These are phyloP conservation scores for Andrena fulva DNA, from an alignment of 2,888 invertebrate species.

Conservation along the genomic window DNA sequence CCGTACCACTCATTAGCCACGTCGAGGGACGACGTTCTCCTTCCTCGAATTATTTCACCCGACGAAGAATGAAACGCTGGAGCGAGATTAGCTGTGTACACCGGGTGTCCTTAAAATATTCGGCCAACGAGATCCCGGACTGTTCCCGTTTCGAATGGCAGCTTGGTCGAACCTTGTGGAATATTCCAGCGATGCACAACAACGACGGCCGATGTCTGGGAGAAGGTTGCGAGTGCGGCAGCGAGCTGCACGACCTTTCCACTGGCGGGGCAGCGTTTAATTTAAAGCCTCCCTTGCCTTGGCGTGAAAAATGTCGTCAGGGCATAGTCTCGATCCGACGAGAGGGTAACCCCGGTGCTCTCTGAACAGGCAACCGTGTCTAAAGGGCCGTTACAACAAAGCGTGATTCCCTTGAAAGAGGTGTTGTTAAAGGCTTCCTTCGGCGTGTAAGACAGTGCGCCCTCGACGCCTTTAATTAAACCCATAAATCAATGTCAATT, in stretches of 20 bases:
- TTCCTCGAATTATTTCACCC: constrained; percentile 9
- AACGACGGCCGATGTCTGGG: neutral
- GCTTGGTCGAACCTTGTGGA: neutral
- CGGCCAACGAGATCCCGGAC: neutral
- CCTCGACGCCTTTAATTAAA: constrained; percentile 83
- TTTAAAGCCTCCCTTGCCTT: constrained; percentile 43
- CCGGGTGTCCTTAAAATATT: neutral
- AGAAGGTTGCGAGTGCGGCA: neutral
- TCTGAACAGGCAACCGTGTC: constrained; percentile 42
- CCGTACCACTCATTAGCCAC: constrained; percentile 26
- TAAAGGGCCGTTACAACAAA: constrained; percentile 72
- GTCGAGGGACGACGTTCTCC: neutral
- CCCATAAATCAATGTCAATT: constrained; percentile 84
- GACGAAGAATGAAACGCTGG: constrained; percentile 6
- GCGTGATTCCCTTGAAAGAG: constrained; percentile 76
- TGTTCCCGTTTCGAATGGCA: neutral
- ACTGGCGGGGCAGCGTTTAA: constrained; percentile 29
- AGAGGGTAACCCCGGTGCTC: constrained; percentile 42
- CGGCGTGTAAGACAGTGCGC: constrained; percentile 77
- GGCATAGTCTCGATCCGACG: constrained; percentile 55
- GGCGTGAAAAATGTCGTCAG: constrained; percentile 63
- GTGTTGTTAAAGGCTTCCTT: constrained; percentile 80
- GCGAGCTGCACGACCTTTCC: neutral
- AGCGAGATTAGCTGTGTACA: constrained; percentile 8
- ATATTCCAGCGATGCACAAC: neutral